Conservation (phyloP, 1,140 invertebrate genomes). For the Ylistrum balloti region DNA sequence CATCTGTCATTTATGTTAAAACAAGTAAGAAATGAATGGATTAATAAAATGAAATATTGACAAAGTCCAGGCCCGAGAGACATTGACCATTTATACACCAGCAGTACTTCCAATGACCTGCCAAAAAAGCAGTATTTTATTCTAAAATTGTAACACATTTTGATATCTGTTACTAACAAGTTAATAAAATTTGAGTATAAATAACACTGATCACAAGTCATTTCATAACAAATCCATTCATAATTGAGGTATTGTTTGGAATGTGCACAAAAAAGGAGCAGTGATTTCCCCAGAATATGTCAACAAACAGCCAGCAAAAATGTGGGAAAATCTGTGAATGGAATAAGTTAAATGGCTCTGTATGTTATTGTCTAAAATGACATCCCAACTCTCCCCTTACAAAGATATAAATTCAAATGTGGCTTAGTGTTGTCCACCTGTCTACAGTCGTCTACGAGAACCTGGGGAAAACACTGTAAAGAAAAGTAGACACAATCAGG, state of each 20-base stretch:
- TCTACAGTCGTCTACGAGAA: constrained; percentile 52
- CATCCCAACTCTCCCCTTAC: neutral
- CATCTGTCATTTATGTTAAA: neutral
- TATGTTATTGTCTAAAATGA: neutral
- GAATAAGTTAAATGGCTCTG: constrained; percentile 39
- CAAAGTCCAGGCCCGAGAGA: neutral
- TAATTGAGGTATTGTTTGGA: neutral
- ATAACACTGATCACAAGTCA: neutral
- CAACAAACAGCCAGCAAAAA: constrained; percentile 21
- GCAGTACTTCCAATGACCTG: neutral
- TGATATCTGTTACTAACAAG: neutral
- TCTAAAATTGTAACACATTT: neutral
- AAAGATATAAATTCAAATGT: neutral
- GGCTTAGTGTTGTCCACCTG: constrained; percentile 42
- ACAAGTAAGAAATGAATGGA: constrained; percentile 8
- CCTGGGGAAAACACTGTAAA: constrained; percentile 65
- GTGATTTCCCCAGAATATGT: constrained; percentile 38
- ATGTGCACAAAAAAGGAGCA: constrained; percentile 36
- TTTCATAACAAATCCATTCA: constrained; percentile 35
- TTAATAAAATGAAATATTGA: neutral
- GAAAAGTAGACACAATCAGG: constrained; percentile 53
- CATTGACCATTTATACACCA: neutral
- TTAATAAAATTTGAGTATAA: neutral
- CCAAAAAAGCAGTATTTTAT: neutral
- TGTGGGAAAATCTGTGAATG: constrained; percentile 25